phyloP scores from a whole-genome alignment of 2,113 vertebrate genomes.

The Rhea americana region DNA sequence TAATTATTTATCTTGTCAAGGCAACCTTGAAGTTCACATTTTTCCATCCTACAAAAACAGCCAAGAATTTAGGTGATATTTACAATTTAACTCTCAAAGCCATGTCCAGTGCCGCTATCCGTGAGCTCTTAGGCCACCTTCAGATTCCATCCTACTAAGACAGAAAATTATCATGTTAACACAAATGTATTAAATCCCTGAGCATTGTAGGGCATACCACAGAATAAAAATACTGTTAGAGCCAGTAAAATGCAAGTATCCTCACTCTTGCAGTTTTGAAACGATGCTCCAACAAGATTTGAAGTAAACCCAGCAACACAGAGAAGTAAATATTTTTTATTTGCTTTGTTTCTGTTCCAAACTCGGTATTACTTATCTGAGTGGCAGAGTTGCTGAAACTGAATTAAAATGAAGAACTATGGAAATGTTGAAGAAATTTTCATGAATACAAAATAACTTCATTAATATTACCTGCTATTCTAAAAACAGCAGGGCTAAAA shows the following conservation, averaged over 20 bases:
- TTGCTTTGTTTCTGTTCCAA: background rate
- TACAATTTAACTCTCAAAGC: background rate
- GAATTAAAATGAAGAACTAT: background rate
- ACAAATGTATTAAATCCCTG: background rate
- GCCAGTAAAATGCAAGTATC: background rate
- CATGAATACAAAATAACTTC: background rate
- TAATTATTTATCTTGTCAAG: background rate
- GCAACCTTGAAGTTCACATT: background rate
- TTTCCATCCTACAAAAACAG: background rate
- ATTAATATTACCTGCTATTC: background rate
- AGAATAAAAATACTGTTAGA: background rate
- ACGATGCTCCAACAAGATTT: background rate
- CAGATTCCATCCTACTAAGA: background rate
- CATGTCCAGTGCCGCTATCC: background rate
- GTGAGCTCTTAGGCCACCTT: background rate
- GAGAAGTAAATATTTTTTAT: background rate
- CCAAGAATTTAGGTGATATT: background rate
- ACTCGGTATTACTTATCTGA: background rate
- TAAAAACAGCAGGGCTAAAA: background rate
- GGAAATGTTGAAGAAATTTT: background rate
- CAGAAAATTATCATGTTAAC: background rate
- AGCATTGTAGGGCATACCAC: background rate
- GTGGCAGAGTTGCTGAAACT: background rate
- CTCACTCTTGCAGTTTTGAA: background rate
- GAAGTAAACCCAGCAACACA: background rate